These are phyloP conservation scores for Salvelinus fontinalis DNA, from an alignment of 2,113 vertebrate species.

Conservation along the genomic window DNA sequence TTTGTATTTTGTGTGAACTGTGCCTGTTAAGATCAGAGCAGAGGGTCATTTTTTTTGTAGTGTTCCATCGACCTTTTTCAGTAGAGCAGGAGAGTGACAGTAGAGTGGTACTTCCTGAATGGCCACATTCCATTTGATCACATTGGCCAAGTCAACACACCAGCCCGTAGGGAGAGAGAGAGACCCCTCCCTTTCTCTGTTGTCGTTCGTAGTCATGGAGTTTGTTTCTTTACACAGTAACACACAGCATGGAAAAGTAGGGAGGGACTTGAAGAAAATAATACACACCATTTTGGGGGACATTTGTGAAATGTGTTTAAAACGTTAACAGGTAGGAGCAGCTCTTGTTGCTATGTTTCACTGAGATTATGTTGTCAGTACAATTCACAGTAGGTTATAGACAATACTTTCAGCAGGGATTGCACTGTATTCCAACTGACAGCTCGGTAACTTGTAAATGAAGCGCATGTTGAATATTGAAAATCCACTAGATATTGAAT, in stretches of 20 bases:
- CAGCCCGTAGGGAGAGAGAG: conserved; percentile 12
- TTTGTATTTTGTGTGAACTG: too few species aligned
- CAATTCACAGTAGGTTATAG: not conserved
- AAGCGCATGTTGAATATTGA: not conserved
- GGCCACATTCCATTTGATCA: conserved; percentile 65
- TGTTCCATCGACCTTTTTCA: not conserved
- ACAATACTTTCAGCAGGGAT: not conserved
- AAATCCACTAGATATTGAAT: too few species aligned
- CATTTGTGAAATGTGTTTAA: not conserved
- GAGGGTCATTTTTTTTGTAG: not conserved
- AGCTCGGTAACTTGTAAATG: not conserved
- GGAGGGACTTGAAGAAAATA: conserved; percentile 24
- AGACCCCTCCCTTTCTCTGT: conserved; percentile 44
- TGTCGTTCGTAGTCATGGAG: not conserved
- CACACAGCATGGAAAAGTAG: not conserved
- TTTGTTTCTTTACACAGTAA: conserved; percentile 15
- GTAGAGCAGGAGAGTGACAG: not conserved
- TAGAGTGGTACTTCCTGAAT: conserved; percentile 62
- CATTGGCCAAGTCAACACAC: conserved; percentile 52
- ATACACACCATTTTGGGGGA: not conserved
- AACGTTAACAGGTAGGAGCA: conserved; percentile 20
- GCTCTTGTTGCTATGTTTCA: not conserved
- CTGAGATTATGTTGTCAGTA: not conserved
- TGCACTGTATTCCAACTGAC: not conserved
- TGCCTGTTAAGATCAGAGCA: too few species aligned